A percentile compares a stretch with the other conserved stretches of the same genome.
Evolutionary conservation across 2,888 invertebrate genomes (phyloP).

Genomic region (Drosophila kuntzei): DNA sequence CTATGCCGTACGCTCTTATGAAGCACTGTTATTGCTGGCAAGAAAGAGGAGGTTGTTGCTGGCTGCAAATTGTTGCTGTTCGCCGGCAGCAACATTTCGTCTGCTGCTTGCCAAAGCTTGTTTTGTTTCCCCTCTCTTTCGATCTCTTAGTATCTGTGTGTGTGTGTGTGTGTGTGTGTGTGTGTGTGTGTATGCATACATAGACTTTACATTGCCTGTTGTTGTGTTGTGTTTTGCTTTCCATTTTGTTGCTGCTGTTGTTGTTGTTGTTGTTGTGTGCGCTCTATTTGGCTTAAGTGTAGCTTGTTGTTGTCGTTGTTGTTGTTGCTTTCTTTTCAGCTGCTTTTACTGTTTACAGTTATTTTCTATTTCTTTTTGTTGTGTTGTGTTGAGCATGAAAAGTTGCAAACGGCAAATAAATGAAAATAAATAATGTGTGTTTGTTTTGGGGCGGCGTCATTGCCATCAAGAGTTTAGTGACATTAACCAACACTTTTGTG

Average conservation of each 20-base stretch:
- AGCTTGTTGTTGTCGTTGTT: conserved; percentile 28
- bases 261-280: conserved; percentile 34
- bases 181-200: too few species aligned
- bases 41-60: conserved; percentile 28
- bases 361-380: conserved; percentile 39
- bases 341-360: conserved; percentile 51
- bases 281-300: conserved; percentile 57
- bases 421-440: conserved; percentile 42
- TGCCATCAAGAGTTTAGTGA: conserved; percentile 9
- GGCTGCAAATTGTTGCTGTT: conserved; percentile 53
- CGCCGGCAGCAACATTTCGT: conserved; percentile 68
- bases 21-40: conserved; percentile 26
- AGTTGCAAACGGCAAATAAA: conserved; percentile 46
- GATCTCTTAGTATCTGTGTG: neutral
- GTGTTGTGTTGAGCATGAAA: conserved; percentile 33
- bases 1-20: conserved; percentile 22
- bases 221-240: conserved; percentile 50
- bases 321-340: conserved; percentile 46
- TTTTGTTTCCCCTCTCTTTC: conserved; percentile 42
- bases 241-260: conserved; percentile 49
- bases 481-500: conserved; percentile 28
- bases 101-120: conserved; percentile 59
- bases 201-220: conserved; percentile 49
- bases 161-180: conserved; percentile 17
- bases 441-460: conserved; percentile 4